Conservation (phyloP, 2,797 vertebrate genomes). For the Manis pentadactyla region DNA sequence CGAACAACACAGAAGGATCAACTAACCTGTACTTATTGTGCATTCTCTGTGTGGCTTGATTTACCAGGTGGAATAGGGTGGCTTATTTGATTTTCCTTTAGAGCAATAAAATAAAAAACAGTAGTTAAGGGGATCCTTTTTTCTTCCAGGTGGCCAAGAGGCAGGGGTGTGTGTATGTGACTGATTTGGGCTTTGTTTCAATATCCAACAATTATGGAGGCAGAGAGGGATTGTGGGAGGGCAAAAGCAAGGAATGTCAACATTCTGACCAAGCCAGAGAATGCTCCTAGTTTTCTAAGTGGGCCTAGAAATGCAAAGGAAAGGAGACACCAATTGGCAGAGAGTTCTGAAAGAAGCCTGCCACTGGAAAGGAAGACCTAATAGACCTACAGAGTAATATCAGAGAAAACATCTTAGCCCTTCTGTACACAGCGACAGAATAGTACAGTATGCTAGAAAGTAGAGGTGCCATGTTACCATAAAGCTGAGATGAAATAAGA, state of each 20-base stretch:
- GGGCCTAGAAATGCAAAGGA: background rate
- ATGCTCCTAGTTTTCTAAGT: background rate
- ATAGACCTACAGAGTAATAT: background rate
- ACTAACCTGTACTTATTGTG: background rate
- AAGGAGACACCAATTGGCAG: background rate
- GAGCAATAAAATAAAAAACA: slow-evolving; percentile 6
- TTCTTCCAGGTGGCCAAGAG: background rate
- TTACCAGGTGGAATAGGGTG: background rate
- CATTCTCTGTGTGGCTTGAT: background rate
- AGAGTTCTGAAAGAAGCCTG: slow-evolving; percentile 16
- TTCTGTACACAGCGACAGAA: background rate
- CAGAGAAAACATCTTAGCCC: background rate
- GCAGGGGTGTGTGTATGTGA: background rate
- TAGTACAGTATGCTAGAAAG: background rate
- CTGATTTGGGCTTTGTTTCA: background rate
- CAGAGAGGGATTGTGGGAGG: background rate
- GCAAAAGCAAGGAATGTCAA: background rate
- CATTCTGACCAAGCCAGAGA: background rate
- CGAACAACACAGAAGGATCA: background rate
- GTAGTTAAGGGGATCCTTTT: background rate
- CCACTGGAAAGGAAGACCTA: background rate
- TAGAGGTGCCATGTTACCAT: background rate
- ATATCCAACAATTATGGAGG: background rate
- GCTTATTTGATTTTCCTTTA: background rate
- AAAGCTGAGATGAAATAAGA: background rate